Percentiles rank a stretch among this genome's conserved stretches.
Conservation (phyloP, 2,888 invertebrate species). For the Apotomis betuletana region DNA sequence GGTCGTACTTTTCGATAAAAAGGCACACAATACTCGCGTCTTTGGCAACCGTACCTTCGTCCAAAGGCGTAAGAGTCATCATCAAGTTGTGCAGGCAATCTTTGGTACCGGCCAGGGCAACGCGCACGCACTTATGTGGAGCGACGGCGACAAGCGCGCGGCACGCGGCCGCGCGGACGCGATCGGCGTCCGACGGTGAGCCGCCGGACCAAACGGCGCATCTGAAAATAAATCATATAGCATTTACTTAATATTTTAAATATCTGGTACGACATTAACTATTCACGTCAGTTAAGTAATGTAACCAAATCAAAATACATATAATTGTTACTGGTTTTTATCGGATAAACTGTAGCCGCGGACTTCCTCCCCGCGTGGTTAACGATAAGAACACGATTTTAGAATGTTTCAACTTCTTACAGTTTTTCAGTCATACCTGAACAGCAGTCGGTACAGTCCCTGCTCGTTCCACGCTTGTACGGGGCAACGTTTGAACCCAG, state of each 20-base stretch:
- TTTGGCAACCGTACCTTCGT: constrained; percentile 53
- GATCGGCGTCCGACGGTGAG: constrained; percentile 44
- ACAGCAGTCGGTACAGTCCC: constrained; percentile 70
- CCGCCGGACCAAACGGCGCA: constrained; percentile 62
- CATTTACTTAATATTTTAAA: no score
- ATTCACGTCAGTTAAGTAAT: no score
- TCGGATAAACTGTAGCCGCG: no score
- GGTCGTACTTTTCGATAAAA: no score
- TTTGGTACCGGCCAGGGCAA: constrained; percentile 64
- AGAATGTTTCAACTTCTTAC: no score
- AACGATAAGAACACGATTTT: no score
- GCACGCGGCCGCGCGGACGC: constrained; percentile 59
- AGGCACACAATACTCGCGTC: no score
- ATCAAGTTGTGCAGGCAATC: constrained; percentile 70
- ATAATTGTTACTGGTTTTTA: no score
- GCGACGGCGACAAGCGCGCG: constrained; percentile 62
- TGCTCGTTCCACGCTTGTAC: constrained; percentile 70
- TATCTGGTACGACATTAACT: no score
- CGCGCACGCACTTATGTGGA: constrained; percentile 62
- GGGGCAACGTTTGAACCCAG: constrained; percentile 61
- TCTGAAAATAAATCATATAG: constrained; percentile 49
- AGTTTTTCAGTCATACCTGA: constrained; percentile 59
- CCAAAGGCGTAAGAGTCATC: constrained; percentile 57
- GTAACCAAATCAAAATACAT: no score
- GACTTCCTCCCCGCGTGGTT: no score